Percentiles rank a stretch among this genome's conserved stretches.
Conservation (phyloP, 2,888 invertebrate species). For the Alloplasta piceator region DNA sequence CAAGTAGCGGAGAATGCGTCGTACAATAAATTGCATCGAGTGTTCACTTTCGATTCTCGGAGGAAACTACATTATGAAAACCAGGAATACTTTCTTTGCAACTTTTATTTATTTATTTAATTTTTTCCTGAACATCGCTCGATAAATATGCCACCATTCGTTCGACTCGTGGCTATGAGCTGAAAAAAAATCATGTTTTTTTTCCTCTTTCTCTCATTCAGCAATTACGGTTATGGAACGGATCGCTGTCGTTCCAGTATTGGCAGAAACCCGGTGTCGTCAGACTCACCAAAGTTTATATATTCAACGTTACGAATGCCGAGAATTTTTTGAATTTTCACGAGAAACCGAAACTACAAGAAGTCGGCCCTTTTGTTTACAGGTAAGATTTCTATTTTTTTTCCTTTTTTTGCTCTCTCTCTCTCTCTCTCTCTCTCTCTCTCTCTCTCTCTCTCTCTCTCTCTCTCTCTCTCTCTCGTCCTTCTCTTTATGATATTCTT, state of each 20-base stretch:
- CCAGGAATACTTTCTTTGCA: constrained; percentile 36
- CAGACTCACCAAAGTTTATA: constrained; percentile 93
- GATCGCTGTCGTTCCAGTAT: constrained; percentile 93
- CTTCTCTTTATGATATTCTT: not conserved
- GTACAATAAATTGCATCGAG: constrained; percentile 32
- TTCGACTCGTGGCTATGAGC: not conserved
- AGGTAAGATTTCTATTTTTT: constrained; percentile 85
- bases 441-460: not conserved
- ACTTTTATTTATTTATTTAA: constrained; percentile 6
- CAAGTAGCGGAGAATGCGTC: not conserved
- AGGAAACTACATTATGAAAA: not conserved
- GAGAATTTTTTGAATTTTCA: constrained; percentile 90
- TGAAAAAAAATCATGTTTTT: constrained; percentile 25
- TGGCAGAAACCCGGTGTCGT: constrained; percentile 95
- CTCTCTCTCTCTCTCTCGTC: not conserved
- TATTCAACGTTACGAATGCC: constrained; percentile 95
- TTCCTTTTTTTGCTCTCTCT: not conserved
- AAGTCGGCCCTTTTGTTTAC: constrained; percentile 94
- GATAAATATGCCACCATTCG: too few species aligned
- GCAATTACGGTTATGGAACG: constrained; percentile 93
- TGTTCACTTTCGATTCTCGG: constrained; percentile 43
- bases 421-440: not conserved
- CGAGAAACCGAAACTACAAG: constrained; percentile 92
- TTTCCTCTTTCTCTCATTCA: constrained; percentile 81
- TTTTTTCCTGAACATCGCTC: not conserved